Conservation (phyloP, 2,888 invertebrate genomes). For the Mythimna pallens region DNA sequence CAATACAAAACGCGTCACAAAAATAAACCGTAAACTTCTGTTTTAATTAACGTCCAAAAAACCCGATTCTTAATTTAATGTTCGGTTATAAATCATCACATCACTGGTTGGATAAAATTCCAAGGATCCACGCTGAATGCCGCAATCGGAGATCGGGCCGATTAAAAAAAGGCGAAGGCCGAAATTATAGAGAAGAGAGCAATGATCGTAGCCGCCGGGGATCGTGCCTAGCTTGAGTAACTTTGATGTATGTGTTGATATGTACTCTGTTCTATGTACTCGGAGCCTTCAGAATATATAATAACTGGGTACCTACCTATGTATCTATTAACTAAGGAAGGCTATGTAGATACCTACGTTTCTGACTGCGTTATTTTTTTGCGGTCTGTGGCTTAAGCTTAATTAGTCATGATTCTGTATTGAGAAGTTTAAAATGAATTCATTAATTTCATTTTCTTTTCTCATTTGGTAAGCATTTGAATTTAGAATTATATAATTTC, state of each 20-base stretch:
- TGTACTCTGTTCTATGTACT: constrained; percentile 37
- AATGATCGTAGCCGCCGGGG: constrained; percentile 75
- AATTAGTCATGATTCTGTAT: not conserved
- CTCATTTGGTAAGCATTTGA: not conserved
- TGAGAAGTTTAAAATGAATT: not conserved
- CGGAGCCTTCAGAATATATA: constrained; percentile 33
- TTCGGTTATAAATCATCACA: constrained; percentile 75
- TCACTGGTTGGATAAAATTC: constrained; percentile 71
- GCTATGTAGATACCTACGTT: not conserved
- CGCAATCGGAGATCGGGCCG: constrained; percentile 77
- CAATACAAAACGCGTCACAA: constrained; percentile 13
- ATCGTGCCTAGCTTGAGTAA: constrained; percentile 62
- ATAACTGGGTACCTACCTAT: not conserved
- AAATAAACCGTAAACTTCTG: constrained; percentile 38
- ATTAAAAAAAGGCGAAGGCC: constrained; percentile 77
- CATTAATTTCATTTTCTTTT: no score
- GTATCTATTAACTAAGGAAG: not conserved
- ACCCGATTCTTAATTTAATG: constrained; percentile 70
- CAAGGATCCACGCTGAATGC: constrained; percentile 73
- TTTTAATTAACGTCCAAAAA: constrained; percentile 69
- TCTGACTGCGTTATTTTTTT: constrained; percentile 6
- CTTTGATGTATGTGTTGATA: constrained; percentile 56
- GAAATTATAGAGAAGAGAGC: constrained; percentile 74
- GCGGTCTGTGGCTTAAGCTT: not conserved
- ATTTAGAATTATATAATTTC: not conserved